Evolutionary conservation across 2,888 invertebrate species (phyloP).

Genomic region (Callinectes sapidus): DNA sequence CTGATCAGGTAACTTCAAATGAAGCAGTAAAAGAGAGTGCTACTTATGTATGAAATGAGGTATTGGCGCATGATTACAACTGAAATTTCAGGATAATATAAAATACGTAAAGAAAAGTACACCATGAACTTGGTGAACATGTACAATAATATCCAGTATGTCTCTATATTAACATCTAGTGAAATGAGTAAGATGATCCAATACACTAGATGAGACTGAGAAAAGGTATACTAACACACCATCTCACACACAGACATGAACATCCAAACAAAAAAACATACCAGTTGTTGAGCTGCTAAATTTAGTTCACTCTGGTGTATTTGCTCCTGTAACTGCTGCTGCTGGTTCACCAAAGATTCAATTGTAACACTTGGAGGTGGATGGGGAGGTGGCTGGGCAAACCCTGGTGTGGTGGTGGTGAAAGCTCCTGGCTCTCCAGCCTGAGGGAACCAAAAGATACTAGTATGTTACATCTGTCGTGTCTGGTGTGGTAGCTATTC

Average conservation of each 20-base stretch:
- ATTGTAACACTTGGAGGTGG: constrained; percentile 72
- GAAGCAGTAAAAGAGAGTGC: background rate
- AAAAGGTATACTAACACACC: too few relatives aligned
- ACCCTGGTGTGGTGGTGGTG: constrained; percentile 59
- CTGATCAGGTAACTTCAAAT: background rate
- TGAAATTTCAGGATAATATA: too few relatives aligned
- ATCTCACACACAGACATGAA: too few relatives aligned
- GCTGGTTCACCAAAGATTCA: constrained; percentile 82
- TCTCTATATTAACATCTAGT: too few relatives aligned
- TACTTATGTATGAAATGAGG: background rate
- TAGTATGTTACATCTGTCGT: too few relatives aligned
- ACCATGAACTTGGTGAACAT: too few relatives aligned
- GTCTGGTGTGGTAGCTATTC: too few relatives aligned
- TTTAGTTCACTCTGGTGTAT: constrained; percentile 97
- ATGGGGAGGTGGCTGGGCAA: constrained; percentile 71
- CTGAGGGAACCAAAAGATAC: constrained; percentile 10
- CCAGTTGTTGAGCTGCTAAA: constrained; percentile 95
- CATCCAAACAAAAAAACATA: constrained; percentile 77
- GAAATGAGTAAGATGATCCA: too few relatives aligned
- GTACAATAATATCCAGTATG: background rate
- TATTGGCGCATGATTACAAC: too few relatives aligned
- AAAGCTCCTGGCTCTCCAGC: constrained; percentile 62
- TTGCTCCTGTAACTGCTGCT: constrained; percentile 90
- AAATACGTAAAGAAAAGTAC: too few relatives aligned
- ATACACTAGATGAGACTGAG: too few relatives aligned